These are phyloP conservation scores for Indicator indicator DNA, from an alignment of 2,113 vertebrate species.

Conservation along the genomic window DNA sequence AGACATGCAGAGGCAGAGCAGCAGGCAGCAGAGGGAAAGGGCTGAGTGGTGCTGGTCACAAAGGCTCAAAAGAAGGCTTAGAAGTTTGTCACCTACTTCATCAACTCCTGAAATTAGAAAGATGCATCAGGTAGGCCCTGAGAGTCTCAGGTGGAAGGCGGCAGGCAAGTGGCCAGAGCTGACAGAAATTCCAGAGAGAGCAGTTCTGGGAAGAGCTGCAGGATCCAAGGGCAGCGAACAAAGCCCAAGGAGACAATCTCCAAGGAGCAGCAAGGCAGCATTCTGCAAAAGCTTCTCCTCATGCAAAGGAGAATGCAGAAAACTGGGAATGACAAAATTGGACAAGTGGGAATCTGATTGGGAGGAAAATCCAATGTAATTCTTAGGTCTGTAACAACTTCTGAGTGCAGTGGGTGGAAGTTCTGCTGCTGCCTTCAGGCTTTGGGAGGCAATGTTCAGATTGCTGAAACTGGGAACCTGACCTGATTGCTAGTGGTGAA, in stretches of 20 bases:
- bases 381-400: too few species aligned
- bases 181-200: constrained; percentile 85
- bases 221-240: constrained; percentile 85
- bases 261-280: constrained; percentile 77
- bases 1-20: too few species aligned
- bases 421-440: background rate
- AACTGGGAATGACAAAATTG: constrained; percentile 82
- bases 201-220: constrained; percentile 62
- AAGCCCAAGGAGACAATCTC: constrained; percentile 82
- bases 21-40: too few species aligned
- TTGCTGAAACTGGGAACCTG: too few species aligned
- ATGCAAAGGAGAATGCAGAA: constrained; percentile 86
- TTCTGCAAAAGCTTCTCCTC: constrained; percentile 77
- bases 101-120: constrained; percentile 82
- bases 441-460: background rate
- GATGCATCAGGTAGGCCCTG: constrained; percentile 74
- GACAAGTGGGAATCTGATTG: too few species aligned
- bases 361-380: too few species aligned
- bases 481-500: too few species aligned
- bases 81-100: constrained; percentile 85
- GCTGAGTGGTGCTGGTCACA: too few species aligned
- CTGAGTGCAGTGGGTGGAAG: too few species aligned
- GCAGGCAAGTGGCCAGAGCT: constrained; percentile 75
- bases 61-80: constrained; percentile 80
- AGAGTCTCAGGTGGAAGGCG: constrained; percentile 78